Base-by-base conservation (phyloP, 2,888 invertebrate species). In the Lepidocyrtoides sp. region DNA sequence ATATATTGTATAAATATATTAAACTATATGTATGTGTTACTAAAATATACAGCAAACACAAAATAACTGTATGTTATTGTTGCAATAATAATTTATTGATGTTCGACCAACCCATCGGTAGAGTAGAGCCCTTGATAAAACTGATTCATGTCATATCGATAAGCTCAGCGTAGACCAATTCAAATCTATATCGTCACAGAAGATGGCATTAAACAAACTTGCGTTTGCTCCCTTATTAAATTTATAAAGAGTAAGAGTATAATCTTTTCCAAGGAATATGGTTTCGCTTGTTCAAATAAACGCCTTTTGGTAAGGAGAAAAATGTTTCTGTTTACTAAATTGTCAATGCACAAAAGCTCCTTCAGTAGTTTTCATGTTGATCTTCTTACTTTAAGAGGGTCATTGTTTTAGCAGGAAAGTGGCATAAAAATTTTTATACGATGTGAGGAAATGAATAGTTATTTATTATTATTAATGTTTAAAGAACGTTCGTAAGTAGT, bases 71-170 rank as follows among this genome's bases (percentile, higher is more conserved):
- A 32, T 32, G 48, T 17, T 32, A n/a, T 44, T 63, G 44, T 41
- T 20, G 60, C 36, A 36, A 63, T 23, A 32, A 26, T 54, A 23
- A 63, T 57, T 60, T 26, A 41, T 36, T 81, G n/a, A 44, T 79
- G 48, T 84, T 87, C 51, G 93, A 93, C 94, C 93, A 93, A 92
- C 94, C 94, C 94, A 94, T 94, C 94, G 94, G 94, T 93, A 90
- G 75, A 91, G 91, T 92, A 90, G 89, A 92, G 90, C 77, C 85
- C 84, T 89, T 89, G 84, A 84, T 85, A 48, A 79, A 60, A 26
- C 3, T 85, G 48, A 17, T 14, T 26, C 29, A 60, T 32, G 57
- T 72, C 51, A 75, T 75, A 69, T 0, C 57, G 23, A 32, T 69
- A 44, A 69, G 54, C 44, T 69, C 54, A 82, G 48, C 17, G 36